Evolutionary conservation across 2,797 vertebrate genomes (phyloP).

Genomic region (Epinephelus awoara): DNA sequence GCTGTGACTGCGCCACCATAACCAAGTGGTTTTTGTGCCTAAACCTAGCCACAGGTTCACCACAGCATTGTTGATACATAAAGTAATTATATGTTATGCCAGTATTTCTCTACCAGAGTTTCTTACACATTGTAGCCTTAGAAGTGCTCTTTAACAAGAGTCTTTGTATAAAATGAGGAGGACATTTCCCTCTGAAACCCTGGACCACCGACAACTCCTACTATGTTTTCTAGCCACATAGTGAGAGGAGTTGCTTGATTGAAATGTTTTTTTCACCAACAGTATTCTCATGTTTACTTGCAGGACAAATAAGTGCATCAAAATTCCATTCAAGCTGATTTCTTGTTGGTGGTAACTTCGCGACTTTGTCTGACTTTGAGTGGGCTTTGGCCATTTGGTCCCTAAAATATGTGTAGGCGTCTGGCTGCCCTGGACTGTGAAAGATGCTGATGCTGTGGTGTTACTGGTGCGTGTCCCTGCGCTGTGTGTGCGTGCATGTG

Average conservation of each 20-base stretch:
- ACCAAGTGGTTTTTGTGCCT: too few species aligned
- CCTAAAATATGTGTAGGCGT: slow-evolving; percentile 27
- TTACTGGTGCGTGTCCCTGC: slow-evolving; percentile 6
- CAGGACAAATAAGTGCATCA: slow-evolving; percentile 1
- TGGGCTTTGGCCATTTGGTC: slow-evolving; percentile 20
- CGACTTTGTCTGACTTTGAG: slow-evolving; percentile 30
- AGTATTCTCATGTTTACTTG: slow-evolving; percentile 25
- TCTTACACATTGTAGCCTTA: background rate
- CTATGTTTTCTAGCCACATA: background rate
- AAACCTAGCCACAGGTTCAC: too few species aligned
- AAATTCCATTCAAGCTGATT: slow-evolving; percentile 19
- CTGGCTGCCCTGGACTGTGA: slow-evolving; percentile 17
- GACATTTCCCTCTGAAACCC: slow-evolving; percentile 3
- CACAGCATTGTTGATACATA: too few species aligned
- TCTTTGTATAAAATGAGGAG: slow-evolving; percentile 21
- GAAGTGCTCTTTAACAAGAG: slow-evolving; percentile 13
- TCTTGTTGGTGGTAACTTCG: slow-evolving; percentile 16
- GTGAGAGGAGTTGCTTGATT: background rate
- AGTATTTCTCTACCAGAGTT: background rate
- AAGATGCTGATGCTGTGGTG: slow-evolving; percentile 43
- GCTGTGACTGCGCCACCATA: too few species aligned
- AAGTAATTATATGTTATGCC: too few species aligned
- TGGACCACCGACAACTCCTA: slow-evolving; percentile 21
- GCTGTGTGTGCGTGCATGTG: background rate
- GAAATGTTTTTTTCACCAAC: slow-evolving; percentile 3